phyloP scores from a whole-genome alignment of 1,140 invertebrate species.

The Dreissena rostriformis region DNA sequence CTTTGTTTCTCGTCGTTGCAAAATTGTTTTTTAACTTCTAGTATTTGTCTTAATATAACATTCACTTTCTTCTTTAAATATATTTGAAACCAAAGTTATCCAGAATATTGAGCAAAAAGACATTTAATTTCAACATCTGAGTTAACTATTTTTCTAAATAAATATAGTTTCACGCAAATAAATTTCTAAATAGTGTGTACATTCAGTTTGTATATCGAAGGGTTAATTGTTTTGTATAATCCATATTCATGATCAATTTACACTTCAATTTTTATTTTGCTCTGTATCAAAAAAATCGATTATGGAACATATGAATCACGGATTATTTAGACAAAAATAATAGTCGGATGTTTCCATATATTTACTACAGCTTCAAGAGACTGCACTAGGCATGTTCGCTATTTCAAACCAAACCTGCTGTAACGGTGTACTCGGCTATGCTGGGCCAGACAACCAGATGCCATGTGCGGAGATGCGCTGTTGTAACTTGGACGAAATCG shows the following conservation, averaged over 20 bases:
- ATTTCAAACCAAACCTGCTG: constrained; percentile 58
- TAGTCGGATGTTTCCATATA: too few species aligned
- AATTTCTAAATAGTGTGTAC: too few species aligned
- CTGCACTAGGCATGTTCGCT: not conserved
- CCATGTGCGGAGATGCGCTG: constrained; percentile 66
- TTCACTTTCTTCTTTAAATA: too few species aligned
- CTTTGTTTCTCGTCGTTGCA: too few species aligned
- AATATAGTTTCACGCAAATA: too few species aligned
- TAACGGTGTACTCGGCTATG: constrained; percentile 69
- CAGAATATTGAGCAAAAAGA: too few species aligned
- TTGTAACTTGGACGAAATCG: constrained; percentile 68
- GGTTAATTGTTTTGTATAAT: not conserved
- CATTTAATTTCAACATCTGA: too few species aligned
- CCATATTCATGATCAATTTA: not conserved
- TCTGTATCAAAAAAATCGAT: not conserved
- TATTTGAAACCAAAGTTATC: too few species aligned
- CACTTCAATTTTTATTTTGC: not conserved
- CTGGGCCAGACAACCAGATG: constrained; percentile 57
- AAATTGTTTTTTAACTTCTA: not conserved
- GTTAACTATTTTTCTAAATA: too few species aligned
- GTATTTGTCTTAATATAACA: not conserved
- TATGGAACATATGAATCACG: not conserved
- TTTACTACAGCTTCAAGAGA: not conserved
- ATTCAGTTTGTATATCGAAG: too few species aligned
- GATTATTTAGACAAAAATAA: too few species aligned